Evolutionary conservation across 2,113 vertebrate genomes (phyloP).

Genomic region (Oryzias curvinotus): DNA sequence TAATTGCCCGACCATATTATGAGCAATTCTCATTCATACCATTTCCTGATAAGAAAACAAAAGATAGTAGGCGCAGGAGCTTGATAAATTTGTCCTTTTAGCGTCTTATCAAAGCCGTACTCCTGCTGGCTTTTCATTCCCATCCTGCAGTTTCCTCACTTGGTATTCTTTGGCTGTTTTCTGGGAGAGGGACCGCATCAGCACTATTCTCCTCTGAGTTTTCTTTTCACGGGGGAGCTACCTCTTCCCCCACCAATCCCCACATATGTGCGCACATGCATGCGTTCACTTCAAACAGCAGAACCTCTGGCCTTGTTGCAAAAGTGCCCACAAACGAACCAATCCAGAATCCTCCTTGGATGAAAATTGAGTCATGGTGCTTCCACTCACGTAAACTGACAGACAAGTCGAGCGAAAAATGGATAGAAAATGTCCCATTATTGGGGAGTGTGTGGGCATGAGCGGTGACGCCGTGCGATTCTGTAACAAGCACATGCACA

Average conservation of each 20-base stretch:
- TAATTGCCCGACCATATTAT: slow-evolving; percentile 20
- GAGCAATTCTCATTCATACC: slow-evolving; percentile 21
- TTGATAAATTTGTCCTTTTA: slow-evolving; percentile 18
- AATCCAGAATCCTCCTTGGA: slow-evolving; percentile 33
- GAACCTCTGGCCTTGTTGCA: slow-evolving; percentile 25
- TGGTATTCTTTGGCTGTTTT: slow-evolving; percentile 47
- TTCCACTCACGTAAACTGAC: slow-evolving; percentile 48
- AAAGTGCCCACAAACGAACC: slow-evolving; percentile 40
- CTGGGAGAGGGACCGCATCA: slow-evolving; percentile 44
- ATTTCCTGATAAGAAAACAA: slow-evolving; percentile 35
- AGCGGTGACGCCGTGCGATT: slow-evolving; percentile 27
- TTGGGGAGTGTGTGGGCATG: slow-evolving; percentile 37
- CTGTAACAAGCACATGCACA: slow-evolving; percentile 61
- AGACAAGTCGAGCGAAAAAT: slow-evolving; percentile 55
- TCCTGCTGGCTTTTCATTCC: slow-evolving; percentile 41
- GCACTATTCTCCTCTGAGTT: slow-evolving; percentile 59
- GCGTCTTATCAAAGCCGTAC: slow-evolving; percentile 29
- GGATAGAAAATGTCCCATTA: slow-evolving; percentile 55
- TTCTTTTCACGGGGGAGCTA: slow-evolving; percentile 31
- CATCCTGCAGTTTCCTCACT: slow-evolving; percentile 34
- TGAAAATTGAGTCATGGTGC: slow-evolving; percentile 62
- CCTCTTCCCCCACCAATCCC: slow-evolving; percentile 4
- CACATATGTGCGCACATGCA: slow-evolving; percentile 23
- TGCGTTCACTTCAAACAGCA: slow-evolving; percentile 13
- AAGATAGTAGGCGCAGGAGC: background rate